These are phyloP conservation scores for Papilio helenus DNA, from an alignment of 1,140 invertebrate genomes.

Conservation along the genomic window DNA sequence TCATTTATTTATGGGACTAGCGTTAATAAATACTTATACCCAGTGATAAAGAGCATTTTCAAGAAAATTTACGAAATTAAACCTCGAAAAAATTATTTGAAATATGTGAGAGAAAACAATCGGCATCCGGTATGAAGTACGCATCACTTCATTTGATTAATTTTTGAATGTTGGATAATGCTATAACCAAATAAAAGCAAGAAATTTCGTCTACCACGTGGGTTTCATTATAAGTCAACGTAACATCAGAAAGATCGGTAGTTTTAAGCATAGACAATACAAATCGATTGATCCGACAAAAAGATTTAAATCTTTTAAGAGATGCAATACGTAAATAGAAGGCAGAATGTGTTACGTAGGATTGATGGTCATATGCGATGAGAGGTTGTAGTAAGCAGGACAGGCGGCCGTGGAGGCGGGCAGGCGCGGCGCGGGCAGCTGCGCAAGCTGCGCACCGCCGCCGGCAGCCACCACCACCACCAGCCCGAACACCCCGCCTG, in stretches of 20 bases:
- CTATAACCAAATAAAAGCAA: no score
- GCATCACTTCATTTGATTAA: neutral
- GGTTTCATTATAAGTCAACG: neutral
- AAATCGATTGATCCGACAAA: neutral
- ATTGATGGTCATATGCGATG: constrained; percentile 50
- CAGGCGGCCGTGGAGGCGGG: constrained; percentile 76
- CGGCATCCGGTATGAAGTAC: neutral
- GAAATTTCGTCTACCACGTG: no score
- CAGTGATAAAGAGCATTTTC: neutral
- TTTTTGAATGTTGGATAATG: no score
- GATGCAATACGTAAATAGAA: neutral
- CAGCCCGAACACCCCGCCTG: constrained; percentile 79
- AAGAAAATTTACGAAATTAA: neutral
- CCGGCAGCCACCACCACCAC: constrained; percentile 79
- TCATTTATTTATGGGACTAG: constrained; percentile 4
- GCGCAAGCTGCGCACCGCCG: constrained; percentile 78
- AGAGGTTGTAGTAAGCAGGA: constrained; percentile 72
- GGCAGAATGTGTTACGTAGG: constrained; percentile 48
- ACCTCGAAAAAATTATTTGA: neutral
- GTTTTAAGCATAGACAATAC: neutral
- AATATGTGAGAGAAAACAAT: neutral
- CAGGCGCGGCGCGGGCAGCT: constrained; percentile 63
- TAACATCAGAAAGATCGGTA: neutral
- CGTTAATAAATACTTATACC: neutral
- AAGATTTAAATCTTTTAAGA: neutral